Base-by-base conservation (phyloP, 2,888 invertebrate genomes). In the Phasia obesa region DNA sequence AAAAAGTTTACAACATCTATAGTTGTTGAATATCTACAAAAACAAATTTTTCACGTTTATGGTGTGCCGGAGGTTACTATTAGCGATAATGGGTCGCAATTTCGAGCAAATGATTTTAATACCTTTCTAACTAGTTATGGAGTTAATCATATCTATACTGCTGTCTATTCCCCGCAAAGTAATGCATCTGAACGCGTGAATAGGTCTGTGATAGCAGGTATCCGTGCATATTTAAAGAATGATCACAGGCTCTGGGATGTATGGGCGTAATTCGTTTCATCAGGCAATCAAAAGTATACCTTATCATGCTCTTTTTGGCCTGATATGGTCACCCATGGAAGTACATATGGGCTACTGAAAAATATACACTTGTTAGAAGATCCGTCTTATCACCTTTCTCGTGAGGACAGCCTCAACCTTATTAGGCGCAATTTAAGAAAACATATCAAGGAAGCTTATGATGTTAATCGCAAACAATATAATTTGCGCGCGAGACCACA, bases 91-190 rank as follows among this genome's bases (percentile, higher is more conserved):
- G 23, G 59, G 1, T 21, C 13, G 3, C 42, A 60, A 23, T 60
- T 60, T 38, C 13, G 42, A 23, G 21, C 59, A 2, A 60, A 21
- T 15, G 42, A 60, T 5, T 53, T 53, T n/a, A 27, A 53, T 27
- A 25, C 53, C 0, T 53, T 53, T 53, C 84, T 87, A 11, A 75
- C 76, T n/a, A 87, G 87, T 38, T 88, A 88, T 81, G 87, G 87
- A 0, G 42, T 78, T 2, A 59, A 59, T 17, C 71, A 19, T 47
- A 17, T 42, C 15, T 42, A 35, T 31, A 47, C 47, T 3, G 19
- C 47, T 9, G 11, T 47, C 6, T 47, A 47, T 21, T 19, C n/a
- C n/a, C n/a, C n/a, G n/a, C n/a, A n/a, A n/a, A n/a, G n/a, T n/a
- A n/a, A n/a, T n/a, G n/a, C n/a, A 5, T 47, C 47, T 5, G 47